phyloP scores from a whole-genome alignment of 30 jellyfish, hydroid and myxozoan genomes.

The Hydra vulgaris region DNA sequence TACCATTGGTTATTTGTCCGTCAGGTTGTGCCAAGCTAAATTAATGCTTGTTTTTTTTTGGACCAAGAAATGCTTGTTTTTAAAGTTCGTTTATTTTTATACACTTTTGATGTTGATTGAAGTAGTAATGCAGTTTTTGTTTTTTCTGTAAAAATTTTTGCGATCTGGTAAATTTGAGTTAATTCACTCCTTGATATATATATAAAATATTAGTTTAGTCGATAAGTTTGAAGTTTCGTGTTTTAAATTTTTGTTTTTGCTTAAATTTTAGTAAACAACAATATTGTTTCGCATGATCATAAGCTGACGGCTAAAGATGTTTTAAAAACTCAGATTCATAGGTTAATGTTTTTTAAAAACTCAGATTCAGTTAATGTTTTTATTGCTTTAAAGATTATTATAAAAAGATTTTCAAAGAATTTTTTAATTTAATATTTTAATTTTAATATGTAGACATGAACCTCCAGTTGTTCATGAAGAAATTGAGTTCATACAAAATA shows the following conservation, averaged over 20 bases:
- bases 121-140: no score
- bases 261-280: constrained; percentile 35
- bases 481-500: constrained; percentile 59
- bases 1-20: no score
- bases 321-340: constrained; percentile 58
- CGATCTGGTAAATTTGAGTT: no score
- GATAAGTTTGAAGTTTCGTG: not conserved
- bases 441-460: constrained; percentile 49
- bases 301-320: constrained; percentile 52
- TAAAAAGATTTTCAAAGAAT: no score
- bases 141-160: no score
- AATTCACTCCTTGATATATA: no score
- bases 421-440: not conserved
- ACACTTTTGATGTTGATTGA: no score
- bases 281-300: constrained; percentile 35
- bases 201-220: not conserved
- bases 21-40: no score
- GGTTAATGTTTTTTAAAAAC: constrained; percentile 51
- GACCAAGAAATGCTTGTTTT: no score
- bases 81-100: no score
- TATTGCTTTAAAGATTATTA: not conserved
- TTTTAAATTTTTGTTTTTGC: not conserved
- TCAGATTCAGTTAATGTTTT: constrained; percentile 31
- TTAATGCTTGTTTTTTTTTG: no score
- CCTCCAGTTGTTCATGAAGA: constrained; percentile 68